Conservation (phyloP, 2,113 vertebrate genomes). For the Pteruthius melanotis region DNA sequence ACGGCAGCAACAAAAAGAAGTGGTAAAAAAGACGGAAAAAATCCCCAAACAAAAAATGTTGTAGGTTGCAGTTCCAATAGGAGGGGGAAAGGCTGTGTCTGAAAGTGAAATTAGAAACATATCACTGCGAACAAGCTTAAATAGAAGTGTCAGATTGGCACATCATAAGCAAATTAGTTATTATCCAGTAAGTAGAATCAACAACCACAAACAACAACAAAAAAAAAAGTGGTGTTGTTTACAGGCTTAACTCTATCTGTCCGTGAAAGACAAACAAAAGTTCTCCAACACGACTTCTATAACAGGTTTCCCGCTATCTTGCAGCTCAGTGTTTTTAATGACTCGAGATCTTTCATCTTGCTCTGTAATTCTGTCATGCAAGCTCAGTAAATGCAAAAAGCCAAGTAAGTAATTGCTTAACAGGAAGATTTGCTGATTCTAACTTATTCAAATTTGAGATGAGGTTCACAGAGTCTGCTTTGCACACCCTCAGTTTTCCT, state of each 20-base stretch:
- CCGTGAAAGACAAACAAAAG: neutral
- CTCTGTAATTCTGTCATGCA: neutral
- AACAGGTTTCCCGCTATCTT: neutral
- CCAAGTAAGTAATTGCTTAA: neutral
- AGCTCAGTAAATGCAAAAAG: neutral
- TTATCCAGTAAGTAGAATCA: neutral
- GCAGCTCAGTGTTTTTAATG: neutral
- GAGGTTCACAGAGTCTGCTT: neutral
- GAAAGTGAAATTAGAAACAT: neutral
- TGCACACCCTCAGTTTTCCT: neutral
- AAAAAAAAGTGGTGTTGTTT: neutral
- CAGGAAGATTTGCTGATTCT: neutral
- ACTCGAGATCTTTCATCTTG: neutral
- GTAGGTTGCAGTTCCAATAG: neutral
- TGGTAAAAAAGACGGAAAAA: accelerated
- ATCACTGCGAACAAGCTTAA: neutral
- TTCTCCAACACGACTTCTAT: neutral
- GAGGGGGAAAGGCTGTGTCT: neutral
- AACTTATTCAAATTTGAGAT: neutral
- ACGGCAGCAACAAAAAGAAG: neutral
- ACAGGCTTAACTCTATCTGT: neutral
- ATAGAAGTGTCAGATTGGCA: neutral
- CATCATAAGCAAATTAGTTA: neutral
- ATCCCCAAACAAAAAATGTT: accelerated
- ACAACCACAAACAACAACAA: neutral